Percentiles rank a stretch among this genome's conserved stretches.
These are phyloP conservation scores for Acrocephalus arundinaceus DNA, from an alignment of 2,113 vertebrate genomes.

Conservation along the genomic window DNA sequence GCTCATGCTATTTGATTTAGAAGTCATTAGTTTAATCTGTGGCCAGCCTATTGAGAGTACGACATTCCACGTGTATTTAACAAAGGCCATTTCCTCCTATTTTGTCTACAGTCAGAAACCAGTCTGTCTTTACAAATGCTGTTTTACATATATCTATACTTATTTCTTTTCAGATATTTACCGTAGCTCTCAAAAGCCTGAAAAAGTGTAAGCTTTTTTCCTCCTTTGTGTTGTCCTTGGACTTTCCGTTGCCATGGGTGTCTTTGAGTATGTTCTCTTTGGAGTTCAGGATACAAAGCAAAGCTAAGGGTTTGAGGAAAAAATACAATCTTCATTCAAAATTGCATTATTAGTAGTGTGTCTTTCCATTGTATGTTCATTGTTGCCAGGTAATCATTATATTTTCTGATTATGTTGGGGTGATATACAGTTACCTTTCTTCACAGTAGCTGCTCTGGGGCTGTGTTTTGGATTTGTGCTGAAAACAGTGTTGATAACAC, in stretches of 20 bases:
- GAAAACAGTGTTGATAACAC: not conserved
- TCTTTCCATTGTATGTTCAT: not conserved
- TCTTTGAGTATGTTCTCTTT: not conserved
- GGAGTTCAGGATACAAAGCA: not conserved
- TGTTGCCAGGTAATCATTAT: not conserved
- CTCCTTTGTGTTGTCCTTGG: not conserved
- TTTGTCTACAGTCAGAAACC: not conserved
- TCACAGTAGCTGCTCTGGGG: not conserved
- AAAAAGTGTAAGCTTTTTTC: not conserved
- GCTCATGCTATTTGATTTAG: not conserved
- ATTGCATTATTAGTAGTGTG: not conserved
- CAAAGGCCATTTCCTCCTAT: not conserved
- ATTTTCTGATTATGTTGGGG: not conserved
- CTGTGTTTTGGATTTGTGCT: not conserved
- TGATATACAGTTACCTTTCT: not conserved
- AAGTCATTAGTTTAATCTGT: not conserved
- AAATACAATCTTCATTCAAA: not conserved
- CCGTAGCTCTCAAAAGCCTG: not conserved
- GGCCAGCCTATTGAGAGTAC: not conserved
- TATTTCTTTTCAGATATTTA: not conserved
- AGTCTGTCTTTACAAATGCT: not conserved
- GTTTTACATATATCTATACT: not conserved
- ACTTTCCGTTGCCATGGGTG: not conserved
- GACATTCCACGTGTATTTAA: not conserved
- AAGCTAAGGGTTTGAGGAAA: not conserved